phyloP scores from a whole-genome alignment of 2,888 invertebrate species.

The Harpalus rubripes region DNA sequence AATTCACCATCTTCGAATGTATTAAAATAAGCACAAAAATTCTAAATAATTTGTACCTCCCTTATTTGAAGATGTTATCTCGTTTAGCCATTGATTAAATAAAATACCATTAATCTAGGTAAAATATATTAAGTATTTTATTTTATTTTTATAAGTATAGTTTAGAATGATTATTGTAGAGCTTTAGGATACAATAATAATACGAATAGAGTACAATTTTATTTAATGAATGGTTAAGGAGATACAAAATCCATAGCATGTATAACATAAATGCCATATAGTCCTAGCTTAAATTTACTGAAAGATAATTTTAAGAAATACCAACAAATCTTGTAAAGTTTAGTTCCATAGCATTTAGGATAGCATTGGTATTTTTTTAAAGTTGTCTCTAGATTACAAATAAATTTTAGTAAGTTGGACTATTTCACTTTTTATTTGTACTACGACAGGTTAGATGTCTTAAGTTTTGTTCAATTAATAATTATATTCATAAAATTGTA shows the following conservation, averaged over 20 bases:
- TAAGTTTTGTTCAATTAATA: slow-evolving; percentile 46
- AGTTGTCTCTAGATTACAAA: background rate
- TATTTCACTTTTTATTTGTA: slow-evolving; percentile 8
- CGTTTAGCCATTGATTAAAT: background rate
- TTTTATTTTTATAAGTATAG: background rate
- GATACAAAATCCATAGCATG: background rate
- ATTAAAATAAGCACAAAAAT: slow-evolving; percentile 7
- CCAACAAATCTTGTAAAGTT: too few species aligned
- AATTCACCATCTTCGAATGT: background rate
- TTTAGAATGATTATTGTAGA: background rate
- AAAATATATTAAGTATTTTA: background rate
- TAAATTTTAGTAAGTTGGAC: background rate
- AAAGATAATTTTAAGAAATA: too few species aligned
- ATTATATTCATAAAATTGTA: slow-evolving; percentile 43
- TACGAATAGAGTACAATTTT: background rate
- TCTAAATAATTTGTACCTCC: background rate
- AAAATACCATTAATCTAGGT: background rate
- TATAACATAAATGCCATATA: background rate
- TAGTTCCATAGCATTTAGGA: background rate
- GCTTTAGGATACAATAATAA: background rate
- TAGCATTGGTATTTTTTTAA: background rate
- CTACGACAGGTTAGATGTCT: slow-evolving; percentile 41
- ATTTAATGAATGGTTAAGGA: background rate
- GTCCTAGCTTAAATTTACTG: background rate
- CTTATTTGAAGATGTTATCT: background rate